A percentile compares a stretch with the other conserved stretches of the same genome.
Evolutionary conservation across 2,797 vertebrate genomes (phyloP).

Genomic region (Tolypeutes matacus): DNA sequence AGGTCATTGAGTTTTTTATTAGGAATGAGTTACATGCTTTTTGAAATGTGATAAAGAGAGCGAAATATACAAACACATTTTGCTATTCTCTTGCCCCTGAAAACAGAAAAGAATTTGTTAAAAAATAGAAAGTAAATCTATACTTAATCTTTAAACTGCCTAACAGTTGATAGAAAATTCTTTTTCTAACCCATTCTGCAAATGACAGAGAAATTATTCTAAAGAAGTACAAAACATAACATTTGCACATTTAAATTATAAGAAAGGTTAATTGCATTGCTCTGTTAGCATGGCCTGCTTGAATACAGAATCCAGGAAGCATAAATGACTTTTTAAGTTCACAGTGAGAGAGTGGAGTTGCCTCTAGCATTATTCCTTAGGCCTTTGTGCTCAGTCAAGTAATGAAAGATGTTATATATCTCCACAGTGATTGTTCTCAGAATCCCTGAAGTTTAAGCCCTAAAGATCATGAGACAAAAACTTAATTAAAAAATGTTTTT

Average conservation of each 20-base stretch:
- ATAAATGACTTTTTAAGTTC: slow-evolving; percentile 81
- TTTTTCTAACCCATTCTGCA: slow-evolving; percentile 62
- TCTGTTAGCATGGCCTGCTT: slow-evolving; percentile 72
- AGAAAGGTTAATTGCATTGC: slow-evolving; percentile 84
- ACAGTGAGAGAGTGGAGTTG: slow-evolving; percentile 59
- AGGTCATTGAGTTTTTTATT: not conserved
- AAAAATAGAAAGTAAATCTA: slow-evolving; percentile 62
- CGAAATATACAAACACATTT: slow-evolving; percentile 18
- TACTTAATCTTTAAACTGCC: slow-evolving; percentile 74
- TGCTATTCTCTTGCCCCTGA: slow-evolving; percentile 58
- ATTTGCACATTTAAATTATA: slow-evolving; percentile 85
- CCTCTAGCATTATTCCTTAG: slow-evolving; percentile 73
- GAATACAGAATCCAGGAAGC: slow-evolving; percentile 60
- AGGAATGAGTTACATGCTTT: slow-evolving; percentile 32
- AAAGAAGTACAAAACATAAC: slow-evolving; percentile 58
- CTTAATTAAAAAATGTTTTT: slow-evolving; percentile 79
- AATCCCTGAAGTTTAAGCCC: slow-evolving; percentile 75
- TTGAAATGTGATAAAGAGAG: slow-evolving; percentile 74
- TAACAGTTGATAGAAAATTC: slow-evolving; percentile 68
- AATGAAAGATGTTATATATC: slow-evolving; percentile 69
- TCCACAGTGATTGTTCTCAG: slow-evolving; percentile 79
- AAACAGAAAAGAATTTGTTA: slow-evolving; percentile 66
- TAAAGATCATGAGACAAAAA: slow-evolving; percentile 79
- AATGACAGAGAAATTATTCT: slow-evolving; percentile 75
- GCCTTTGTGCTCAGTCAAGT: slow-evolving; percentile 79